Percentiles rank a stretch among this genome's conserved stretches.
phyloP scores from a whole-genome alignment of 2,888 invertebrate species.

The Suillia variegata region DNA sequence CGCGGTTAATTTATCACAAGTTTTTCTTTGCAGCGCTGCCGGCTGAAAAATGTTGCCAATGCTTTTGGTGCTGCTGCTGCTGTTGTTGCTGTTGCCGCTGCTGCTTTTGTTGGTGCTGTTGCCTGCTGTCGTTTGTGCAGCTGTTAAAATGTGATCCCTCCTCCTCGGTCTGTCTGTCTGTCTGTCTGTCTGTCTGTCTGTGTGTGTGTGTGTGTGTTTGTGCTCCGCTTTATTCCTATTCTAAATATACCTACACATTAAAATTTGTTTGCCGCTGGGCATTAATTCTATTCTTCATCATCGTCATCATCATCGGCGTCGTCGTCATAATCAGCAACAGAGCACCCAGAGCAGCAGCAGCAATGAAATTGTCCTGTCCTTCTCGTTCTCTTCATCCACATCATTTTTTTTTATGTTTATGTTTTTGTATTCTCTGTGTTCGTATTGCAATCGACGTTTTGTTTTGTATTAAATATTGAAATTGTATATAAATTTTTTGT shows the following conservation, averaged over 20 bases:
- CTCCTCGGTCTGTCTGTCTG: background rate
- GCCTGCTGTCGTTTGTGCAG: conserved; percentile 15
- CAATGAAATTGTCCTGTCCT: background rate
- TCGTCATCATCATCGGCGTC: conserved; percentile 31
- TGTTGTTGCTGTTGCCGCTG: conserved; percentile 28
- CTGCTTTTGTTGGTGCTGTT: too few relatives aligned
- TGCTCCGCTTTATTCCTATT: background rate
- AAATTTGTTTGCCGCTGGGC: conserved; percentile 30
- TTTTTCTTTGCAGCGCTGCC: conserved; percentile 54
- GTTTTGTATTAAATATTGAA: conserved; percentile 1
- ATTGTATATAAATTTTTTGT: background rate
- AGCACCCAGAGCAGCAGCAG: conserved; percentile 30
- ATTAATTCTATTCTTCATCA: conserved; percentile 30
- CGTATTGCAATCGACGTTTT: background rate
- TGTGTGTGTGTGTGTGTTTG: background rate
- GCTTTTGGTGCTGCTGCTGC: conserved; percentile 25
- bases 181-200: background rate
- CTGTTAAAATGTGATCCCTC: conserved; percentile 20
- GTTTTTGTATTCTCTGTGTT: too few relatives aligned
- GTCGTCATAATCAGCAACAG: conserved; percentile 31
- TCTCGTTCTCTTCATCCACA: background rate
- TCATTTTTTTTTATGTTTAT: too few relatives aligned
- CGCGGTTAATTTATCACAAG: conserved; percentile 58
- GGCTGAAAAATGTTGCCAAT: conserved; percentile 49
- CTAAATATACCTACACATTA: conserved; percentile 5